Percentiles rank a stretch among this genome's conserved stretches.
These are phyloP conservation scores for Eulithis testata DNA, from an alignment of 2,888 invertebrate genomes.

Conservation along the genomic window DNA sequence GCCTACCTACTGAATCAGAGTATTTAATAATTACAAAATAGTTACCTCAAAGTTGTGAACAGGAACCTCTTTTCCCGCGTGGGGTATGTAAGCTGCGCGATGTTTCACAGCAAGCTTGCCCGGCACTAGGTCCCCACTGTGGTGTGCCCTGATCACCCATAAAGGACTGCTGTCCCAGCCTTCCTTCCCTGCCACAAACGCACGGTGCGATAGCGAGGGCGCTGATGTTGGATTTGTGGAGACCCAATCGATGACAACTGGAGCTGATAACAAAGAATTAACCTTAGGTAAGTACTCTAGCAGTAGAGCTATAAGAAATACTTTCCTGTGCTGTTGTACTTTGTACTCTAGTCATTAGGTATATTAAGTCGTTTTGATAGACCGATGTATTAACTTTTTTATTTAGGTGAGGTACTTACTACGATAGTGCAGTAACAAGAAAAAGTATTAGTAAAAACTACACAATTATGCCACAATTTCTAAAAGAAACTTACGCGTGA, in stretches of 20 bases:
- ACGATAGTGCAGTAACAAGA: too few species aligned
- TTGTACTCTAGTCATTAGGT: too few species aligned
- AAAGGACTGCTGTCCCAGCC: conserved; percentile 77
- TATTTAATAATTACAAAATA: too few species aligned
- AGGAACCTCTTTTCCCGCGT: conserved; percentile 68
- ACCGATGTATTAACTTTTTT: too few species aligned
- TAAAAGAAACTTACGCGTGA: neutral
- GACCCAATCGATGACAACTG: conserved; percentile 65
- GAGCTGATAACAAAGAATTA: neutral
- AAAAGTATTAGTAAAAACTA: too few species aligned
- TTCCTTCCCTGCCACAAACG: conserved; percentile 71
- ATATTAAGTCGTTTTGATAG: too few species aligned
- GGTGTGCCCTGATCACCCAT: conserved; percentile 74
- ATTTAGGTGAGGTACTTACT: too few species aligned
- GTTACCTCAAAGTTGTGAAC: conserved; percentile 77
- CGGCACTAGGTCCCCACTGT: conserved; percentile 70
- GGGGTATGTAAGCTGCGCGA: conserved; percentile 67
- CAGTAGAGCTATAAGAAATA: too few species aligned
- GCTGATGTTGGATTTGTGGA: conserved; percentile 60
- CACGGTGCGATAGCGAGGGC: conserved; percentile 54
- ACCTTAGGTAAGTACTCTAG: too few species aligned
- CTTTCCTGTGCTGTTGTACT: too few species aligned
- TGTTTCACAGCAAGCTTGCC: conserved; percentile 75
- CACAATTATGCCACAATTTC: too few species aligned
- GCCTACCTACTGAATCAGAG: too few species aligned